These are phyloP conservation scores for Haliclona indistincta DNA, from an alignment of 37 sponge, comb jelly and placozoan genomes.

Conservation along the genomic window DNA sequence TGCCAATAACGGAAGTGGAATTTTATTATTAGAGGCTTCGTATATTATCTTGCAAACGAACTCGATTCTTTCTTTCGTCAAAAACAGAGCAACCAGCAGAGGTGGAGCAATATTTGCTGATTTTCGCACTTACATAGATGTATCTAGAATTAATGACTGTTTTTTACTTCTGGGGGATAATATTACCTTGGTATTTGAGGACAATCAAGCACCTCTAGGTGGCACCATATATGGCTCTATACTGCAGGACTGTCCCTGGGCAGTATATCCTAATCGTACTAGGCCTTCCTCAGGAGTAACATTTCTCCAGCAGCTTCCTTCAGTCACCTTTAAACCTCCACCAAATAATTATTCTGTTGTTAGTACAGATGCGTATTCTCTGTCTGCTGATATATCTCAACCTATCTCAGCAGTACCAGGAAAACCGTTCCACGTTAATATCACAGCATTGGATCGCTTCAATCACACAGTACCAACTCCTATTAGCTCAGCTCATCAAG, in stretches of 20 bases:
- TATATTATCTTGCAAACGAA: not conserved
- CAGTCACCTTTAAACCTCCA: too few species aligned
- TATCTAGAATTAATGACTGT: too few species aligned
- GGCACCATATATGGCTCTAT: conserved; percentile 1
- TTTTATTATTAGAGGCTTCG: not conserved
- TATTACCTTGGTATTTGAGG: not conserved
- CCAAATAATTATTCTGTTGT: too few species aligned
- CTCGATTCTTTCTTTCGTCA: not conserved
- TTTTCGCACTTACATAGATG: too few species aligned
- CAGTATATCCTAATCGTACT: too few species aligned
- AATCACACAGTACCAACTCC: not conserved
- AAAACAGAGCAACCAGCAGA: conserved; percentile 5
- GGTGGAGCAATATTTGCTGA: conserved; percentile 49
- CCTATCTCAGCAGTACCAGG: conserved; percentile 3
- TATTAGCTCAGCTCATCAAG: too few species aligned
- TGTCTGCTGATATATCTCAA: too few species aligned
- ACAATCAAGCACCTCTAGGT: conserved; percentile 11
- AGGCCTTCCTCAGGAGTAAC: too few species aligned
- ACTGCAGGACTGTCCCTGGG: conserved; percentile 14
- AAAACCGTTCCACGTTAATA: not conserved
- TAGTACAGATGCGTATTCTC: too few species aligned
- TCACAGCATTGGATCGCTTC: not conserved
- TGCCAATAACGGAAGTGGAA: conserved; percentile 22
- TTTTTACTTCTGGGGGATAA: conserved; percentile 5
- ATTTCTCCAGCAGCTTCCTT: too few species aligned